Evolutionary conservation across 2,113 vertebrate genomes (phyloP), one percentile per base, ranked within the genome.

Genomic region (Hydrolagus affinis): DNA sequence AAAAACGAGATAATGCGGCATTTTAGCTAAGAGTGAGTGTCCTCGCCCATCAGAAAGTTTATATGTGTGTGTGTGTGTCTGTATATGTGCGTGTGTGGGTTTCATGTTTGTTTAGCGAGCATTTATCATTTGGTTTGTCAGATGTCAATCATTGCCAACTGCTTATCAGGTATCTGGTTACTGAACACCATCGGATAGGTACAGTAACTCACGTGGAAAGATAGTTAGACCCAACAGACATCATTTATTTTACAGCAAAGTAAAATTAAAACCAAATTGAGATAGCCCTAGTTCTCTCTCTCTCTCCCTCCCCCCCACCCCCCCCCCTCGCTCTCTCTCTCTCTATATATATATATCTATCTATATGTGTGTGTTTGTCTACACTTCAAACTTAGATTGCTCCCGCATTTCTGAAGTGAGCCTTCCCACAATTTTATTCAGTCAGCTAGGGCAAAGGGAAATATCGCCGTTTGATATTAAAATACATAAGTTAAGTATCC

Each of bases 41-140:
- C 62, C 17, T 66, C 11, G 17, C 44, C 15, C 59, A 83, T 83
- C 15, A 66, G 60, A 66, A 44, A 74, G 28, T 4, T 44, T 66
- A 14, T 23, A 1, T 10, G 59, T 21, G 30, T 15, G 21, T 59
- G 11, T 8, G 6, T 62, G 44, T 44, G n/a, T n/a, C n/a, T n/a
- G n/a, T 66, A 14, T 23, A 1, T 10, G 59, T 21, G 30, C 12
- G 21, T 59, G 11, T 8, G 6, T 62, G 44, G 44, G 44, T 44
- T 44, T 25, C 59, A 19, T 83, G 60, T 32, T 66, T 83, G 77
- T 83, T 83, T 19, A 66, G 60, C 9, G 17, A 9, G 1, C 25
- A 30, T 17, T 66, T 83, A 60, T 64, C 60, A 32, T 21, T 66
- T 32, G 77, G 77, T 66, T 83, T 83, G 77, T 28, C 60, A 66